Base-by-base conservation (phyloP, 2,888 invertebrate genomes). In the Drosophila flavopinicola region DNA sequence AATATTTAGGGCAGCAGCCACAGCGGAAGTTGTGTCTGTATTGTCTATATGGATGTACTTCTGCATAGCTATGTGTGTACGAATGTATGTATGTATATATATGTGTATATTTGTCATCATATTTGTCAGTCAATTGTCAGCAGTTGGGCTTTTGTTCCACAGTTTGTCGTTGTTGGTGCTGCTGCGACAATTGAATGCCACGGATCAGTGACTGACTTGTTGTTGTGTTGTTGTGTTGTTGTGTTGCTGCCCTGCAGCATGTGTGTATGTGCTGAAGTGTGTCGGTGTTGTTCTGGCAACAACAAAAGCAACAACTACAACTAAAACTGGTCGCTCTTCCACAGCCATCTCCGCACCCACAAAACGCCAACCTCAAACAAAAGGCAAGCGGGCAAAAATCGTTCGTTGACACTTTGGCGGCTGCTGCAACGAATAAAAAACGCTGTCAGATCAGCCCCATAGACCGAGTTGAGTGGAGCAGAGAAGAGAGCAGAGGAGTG, bases 361-460 rank as follows among this genome's bases (percentile, higher is more conserved):
- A 42, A 45, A 59, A 35, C 42, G 35, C 49, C 33, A 32, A 53
- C 48, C 49, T 35, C 53, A 65, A 67, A 74, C 66, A 76, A 75
- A 82, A 68, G 79, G 39, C 75, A 47, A 52, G 37, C 48, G 53
- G 41, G 49, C 44, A 49, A 72, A 84, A 84, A 86, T 75, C 83
- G 88, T 89, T 76, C 88, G 73, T 88, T 88, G 89, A 89, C 88
- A 88, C 82, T 87, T 74, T 75, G 47, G 49, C 61, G 33, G 63
- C 65, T 57, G 51, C 38, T 27, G 15, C 56, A 39, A n/a, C n/a
- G n/a, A n/a, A n/a, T 37, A 30, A 59, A 57, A 68, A 61, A 53
- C 49, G 60, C 57, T 17, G 11, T 20, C 35, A 65, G 53, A 24
- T 66, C 45, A 48, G 65, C 25, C 13, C 48, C 44, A 51, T 39